These are phyloP conservation scores for Tragulus kanchil DNA, from an alignment of 2,113 vertebrate species.

Conservation along the genomic window DNA sequence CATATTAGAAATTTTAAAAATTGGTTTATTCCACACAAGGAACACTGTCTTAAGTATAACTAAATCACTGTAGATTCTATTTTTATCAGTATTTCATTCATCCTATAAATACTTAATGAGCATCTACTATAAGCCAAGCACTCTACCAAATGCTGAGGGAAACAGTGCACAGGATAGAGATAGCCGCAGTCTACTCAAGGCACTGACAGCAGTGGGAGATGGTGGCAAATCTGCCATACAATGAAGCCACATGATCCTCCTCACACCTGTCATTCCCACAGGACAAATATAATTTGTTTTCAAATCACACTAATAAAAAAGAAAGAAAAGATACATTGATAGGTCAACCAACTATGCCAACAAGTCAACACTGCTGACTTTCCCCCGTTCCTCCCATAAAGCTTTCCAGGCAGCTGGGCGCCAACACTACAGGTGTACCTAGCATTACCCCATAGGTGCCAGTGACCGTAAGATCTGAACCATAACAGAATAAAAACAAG, in stretches of 20 bases:
- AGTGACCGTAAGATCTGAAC: constrained; percentile 6
- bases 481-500: neutral
- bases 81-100: constrained; percentile 12
- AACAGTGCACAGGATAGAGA: neutral
- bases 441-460: neutral
- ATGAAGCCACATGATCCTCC: neutral
- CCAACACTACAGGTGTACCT: neutral
- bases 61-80: neutral
- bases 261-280: neutral
- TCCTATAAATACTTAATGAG: neutral
- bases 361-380: neutral
- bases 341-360: neutral
- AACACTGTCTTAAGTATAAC: constrained; percentile 11
- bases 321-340: neutral
- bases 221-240: neutral
- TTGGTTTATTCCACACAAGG: neutral
- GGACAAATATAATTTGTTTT: neutral
- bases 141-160: neutral
- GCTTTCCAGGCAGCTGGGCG: neutral
- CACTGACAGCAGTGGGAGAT: neutral
- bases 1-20: neutral
- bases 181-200: neutral
- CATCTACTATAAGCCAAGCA: neutral
- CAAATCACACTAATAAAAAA: neutral
- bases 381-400: neutral